A percentile compares a stretch with the other conserved stretches of the same genome.
Conservation (phyloP, 2,113 vertebrate species). For the Calyptomena viridis region DNA sequence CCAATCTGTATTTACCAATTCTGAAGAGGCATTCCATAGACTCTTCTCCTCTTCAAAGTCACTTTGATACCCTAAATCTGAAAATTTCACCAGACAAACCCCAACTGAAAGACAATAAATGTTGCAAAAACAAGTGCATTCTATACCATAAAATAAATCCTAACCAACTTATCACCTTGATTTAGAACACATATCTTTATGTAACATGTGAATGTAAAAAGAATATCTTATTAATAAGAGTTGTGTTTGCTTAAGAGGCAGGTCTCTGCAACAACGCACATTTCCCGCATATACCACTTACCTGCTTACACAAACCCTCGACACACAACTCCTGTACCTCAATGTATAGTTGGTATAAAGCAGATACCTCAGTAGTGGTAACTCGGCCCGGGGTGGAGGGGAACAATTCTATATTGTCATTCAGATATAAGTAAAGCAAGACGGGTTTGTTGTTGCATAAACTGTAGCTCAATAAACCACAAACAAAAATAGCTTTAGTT, state of each 20-base stretch:
- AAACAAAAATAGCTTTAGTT: background rate
- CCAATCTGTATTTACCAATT: background rate
- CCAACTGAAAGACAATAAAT: background rate
- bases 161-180: background rate
- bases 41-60: background rate
- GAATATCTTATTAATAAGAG: background rate
- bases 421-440: background rate
- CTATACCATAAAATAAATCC: background rate
- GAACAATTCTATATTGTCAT: background rate
- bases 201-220: background rate
- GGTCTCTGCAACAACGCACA: background rate
- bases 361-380: background rate
- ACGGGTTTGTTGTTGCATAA: background rate
- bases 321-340: background rate
- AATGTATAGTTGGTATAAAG: background rate
- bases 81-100: background rate
- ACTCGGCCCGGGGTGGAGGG: background rate
- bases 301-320: background rate
- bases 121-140: background rate
- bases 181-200: background rate
- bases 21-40: background rate
- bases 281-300: rapidly evolving
- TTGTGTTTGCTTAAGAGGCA: background rate
- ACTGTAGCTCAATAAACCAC: slow-evolving; percentile 22
- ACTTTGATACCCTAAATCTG: background rate